Conservation (phyloP, 1,140 invertebrate species). For the Coenobita brevimanus region DNA sequence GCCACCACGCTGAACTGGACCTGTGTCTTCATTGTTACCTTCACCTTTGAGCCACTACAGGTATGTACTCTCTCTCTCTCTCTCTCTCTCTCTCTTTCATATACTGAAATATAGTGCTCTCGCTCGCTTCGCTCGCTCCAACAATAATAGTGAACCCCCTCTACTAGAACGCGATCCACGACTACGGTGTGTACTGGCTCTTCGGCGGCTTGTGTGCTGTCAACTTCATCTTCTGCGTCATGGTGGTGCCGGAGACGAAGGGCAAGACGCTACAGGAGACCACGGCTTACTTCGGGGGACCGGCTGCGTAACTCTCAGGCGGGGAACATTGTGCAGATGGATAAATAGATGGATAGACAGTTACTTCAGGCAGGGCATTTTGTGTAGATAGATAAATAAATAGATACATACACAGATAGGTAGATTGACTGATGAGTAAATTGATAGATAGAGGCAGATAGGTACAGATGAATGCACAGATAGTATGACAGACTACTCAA, state of each 20-base stretch:
- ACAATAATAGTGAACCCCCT: too few relatives aligned
- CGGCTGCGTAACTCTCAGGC: constrained; percentile 73
- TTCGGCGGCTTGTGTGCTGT: constrained; percentile 73
- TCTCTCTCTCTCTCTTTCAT: background rate
- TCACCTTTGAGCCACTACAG: constrained; percentile 79
- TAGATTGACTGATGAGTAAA: too few relatives aligned
- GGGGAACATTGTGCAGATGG: too few relatives aligned
- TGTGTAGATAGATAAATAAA: too few relatives aligned
- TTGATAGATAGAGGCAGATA: too few relatives aligned
- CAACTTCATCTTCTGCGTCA: constrained; percentile 46
- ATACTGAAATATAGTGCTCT: too few relatives aligned
- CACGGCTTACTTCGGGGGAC: constrained; percentile 78
- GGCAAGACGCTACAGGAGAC: constrained; percentile 74
- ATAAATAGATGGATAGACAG: too few relatives aligned
- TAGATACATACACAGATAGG: too few relatives aligned
- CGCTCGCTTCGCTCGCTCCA: too few relatives aligned
- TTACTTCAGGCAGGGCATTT: too few relatives aligned
- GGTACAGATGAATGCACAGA: too few relatives aligned
- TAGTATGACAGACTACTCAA: too few relatives aligned
- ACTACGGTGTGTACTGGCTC: constrained; percentile 73
- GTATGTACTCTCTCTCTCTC: background rate
- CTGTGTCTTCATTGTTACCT: constrained; percentile 91
- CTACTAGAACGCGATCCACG: constrained; percentile 70
- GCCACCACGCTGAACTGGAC: constrained; percentile 91
- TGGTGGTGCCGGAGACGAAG: constrained; percentile 75